Evolutionary conservation across 2,888 invertebrate genomes (phyloP), one percentile per base, ranked within the genome.

Genomic region (Parapristionchus giblindavisi): DNA sequence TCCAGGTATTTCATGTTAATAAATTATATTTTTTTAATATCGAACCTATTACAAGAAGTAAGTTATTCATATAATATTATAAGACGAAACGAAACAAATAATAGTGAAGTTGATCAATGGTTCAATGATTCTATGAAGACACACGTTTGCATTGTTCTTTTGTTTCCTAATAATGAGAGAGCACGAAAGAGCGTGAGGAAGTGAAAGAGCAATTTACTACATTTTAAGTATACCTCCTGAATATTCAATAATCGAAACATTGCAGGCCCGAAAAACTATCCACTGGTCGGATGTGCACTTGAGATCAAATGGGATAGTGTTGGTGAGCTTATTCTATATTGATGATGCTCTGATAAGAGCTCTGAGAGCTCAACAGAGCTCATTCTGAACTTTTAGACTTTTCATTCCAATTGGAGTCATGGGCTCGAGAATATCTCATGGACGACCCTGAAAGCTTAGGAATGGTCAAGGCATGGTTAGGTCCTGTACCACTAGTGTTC

Each of bases 401-500:
- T 60, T 76, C 79, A 29, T 78, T 77, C 48, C 79, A 79, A 65
- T 73, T 79, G 74, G 79, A 79, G 66, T 63, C 65, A 21, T 77
- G 63, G 60, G 77, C 72, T 52, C 71, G 79, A 27, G 56, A 71
- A 77, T 78, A 40, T 40, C 3, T 63, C 6, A 21, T 40, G 1
- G 1, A 38, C 8, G 3, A n/a, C 11, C 1, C 11, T 52, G 14
- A 21, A 48, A 34, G 21, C 5, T 8, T 34, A 5, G 68, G 68
- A 3, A 21, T 68, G 17, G 17, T 68, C 34, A 27, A 36, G 6
- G 52, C 68, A 1, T 81, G 83, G 82, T 54, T 82, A 40, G 83
- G 82, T 0, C 84, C 84, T 1, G 78, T 80, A 24, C 84, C 82
- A 17, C 70, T 81, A 27, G 77, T 80, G 2, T 70, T 77, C 0